These are phyloP conservation scores for Trachelus troglodyta DNA, from an alignment of 2,888 invertebrate genomes.

Conservation along the genomic window DNA sequence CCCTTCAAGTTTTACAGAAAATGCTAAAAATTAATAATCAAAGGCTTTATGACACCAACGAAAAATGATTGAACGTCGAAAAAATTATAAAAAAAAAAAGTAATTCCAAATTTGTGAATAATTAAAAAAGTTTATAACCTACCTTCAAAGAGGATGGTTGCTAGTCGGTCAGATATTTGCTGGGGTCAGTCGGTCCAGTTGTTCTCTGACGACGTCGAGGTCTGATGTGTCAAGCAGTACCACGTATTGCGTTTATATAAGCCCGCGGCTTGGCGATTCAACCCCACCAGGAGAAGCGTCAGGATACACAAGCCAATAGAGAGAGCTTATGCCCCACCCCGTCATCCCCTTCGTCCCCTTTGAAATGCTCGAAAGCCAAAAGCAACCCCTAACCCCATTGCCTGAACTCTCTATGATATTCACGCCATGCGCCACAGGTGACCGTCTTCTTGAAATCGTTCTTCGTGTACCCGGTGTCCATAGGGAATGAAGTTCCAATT, in stretches of 20 bases:
- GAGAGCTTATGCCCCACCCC: neutral
- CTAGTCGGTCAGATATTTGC: neutral
- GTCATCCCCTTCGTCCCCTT: neutral
- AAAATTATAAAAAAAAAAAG: neutral
- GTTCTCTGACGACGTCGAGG: constrained; percentile 30
- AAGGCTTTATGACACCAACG: neutral
- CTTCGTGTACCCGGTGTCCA: neutral
- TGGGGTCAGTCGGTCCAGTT: neutral
- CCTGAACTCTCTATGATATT: neutral
- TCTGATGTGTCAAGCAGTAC: constrained; percentile 47
- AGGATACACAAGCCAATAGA: neutral
- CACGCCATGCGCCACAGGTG: constrained; percentile 4
- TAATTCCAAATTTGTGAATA: neutral
- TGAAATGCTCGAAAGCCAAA: neutral
- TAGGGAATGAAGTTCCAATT: neutral
- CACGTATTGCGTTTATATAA: constrained; percentile 57
- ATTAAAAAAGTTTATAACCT: neutral
- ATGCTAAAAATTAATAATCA: no score
- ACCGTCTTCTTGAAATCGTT: neutral
- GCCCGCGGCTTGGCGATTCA: constrained; percentile 37
- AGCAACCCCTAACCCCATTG: constrained; percentile 2
- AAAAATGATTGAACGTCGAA: neutral
- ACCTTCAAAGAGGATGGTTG: neutral
- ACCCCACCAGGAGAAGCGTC: neutral
- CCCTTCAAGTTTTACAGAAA: neutral